phyloP scores from a whole-genome alignment of 2,888 invertebrate species.

The Hofmannophila pseudospretella region DNA sequence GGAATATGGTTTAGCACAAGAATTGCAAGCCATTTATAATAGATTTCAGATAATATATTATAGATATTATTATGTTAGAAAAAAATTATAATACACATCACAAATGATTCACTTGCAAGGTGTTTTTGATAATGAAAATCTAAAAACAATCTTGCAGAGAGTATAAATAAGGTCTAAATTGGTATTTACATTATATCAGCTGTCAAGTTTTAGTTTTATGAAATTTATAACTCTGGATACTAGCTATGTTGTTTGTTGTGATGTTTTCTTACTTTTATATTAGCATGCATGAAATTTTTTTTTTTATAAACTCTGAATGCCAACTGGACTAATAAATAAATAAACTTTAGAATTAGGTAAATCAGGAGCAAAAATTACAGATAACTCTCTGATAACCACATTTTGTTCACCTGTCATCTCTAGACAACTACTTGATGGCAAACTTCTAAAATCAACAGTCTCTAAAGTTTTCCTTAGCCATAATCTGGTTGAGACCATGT shows the following conservation, averaged over 20 bases:
- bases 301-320: slow-evolving; percentile 33
- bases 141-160: too few species aligned
- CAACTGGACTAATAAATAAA: slow-evolving; percentile 43
- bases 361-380: slow-evolving; percentile 50
- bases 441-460: slow-evolving; percentile 8
- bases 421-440: slow-evolving; percentile 3
- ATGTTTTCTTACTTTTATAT: too few species aligned
- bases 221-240: slow-evolving; percentile 4
- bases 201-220: too few species aligned
- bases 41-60: too few species aligned
- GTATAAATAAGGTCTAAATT: slow-evolving; percentile 1
- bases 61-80: too few species aligned
- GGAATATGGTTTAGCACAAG: slow-evolving; percentile 83
- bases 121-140: too few species aligned
- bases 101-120: too few species aligned
- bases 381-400: slow-evolving; percentile 37
- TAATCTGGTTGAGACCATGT: slow-evolving; percentile 58
- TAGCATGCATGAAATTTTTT: too few species aligned
- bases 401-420: slow-evolving; percentile 18
- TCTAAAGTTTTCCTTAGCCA: slow-evolving; percentile 33
- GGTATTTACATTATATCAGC: too few species aligned
- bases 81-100: too few species aligned
- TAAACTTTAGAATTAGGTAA: slow-evolving; percentile 34
- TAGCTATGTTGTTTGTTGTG: too few species aligned
- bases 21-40: slow-evolving; percentile 82